Percentiles rank a stretch among this genome's conserved stretches.
Conservation (phyloP, 2,888 invertebrate genomes). For the Hanleya hanleyi region DNA sequence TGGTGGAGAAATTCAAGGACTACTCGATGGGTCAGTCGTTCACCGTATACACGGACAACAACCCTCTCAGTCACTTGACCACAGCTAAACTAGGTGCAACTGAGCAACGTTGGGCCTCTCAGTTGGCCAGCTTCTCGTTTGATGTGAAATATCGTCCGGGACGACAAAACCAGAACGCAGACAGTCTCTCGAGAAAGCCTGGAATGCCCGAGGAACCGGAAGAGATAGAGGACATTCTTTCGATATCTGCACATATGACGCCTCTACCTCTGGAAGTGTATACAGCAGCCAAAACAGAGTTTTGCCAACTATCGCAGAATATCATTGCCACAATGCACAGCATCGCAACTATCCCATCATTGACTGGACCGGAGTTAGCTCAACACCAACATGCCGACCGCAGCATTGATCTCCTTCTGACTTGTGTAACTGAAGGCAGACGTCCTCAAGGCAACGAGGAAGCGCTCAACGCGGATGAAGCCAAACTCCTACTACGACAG, state of each 20-base stretch:
- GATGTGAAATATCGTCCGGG: conserved; percentile 22
- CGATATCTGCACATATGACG: neutral
- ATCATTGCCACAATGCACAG: neutral
- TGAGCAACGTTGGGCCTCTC: conserved; percentile 31
- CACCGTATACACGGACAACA: conserved; percentile 27
- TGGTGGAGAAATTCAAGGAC: conserved; percentile 32
- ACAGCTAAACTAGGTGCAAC: conserved; percentile 24
- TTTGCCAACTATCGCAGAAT: neutral
- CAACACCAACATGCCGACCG: neutral
- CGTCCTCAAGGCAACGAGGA: neutral
- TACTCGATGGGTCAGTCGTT: conserved; percentile 28
- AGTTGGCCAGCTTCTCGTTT: conserved; percentile 28
- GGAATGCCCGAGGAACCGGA: neutral
- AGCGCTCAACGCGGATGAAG: neutral
- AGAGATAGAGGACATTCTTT: neutral
- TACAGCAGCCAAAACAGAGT: neutral
- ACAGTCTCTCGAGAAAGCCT: conserved; percentile 25
- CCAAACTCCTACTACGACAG: conserved; percentile 2
- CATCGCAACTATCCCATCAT: conserved; percentile 1
- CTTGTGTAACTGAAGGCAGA: neutral
- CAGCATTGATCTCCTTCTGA: neutral
- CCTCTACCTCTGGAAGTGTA: conserved; percentile 6
- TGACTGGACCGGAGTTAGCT: neutral
- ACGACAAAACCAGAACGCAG: conserved; percentile 19
- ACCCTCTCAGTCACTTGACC: conserved; percentile 21